Base-by-base conservation (phyloP, 2,888 invertebrate genomes). In the Mellilla xanthometata region DNA sequence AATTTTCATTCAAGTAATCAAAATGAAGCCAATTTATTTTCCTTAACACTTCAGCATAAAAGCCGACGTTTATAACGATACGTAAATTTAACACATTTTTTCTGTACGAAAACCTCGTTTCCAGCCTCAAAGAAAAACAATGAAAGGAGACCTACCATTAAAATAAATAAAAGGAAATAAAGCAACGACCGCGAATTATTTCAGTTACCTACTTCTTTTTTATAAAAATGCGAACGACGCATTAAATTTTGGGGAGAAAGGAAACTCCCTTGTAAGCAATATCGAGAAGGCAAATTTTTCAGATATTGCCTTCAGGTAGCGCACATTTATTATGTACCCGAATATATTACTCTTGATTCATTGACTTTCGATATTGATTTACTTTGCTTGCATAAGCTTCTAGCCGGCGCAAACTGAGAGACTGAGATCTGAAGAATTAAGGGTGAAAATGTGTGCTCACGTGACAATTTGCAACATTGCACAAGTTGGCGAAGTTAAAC, bases 271-370 rank as follows among this genome's bases (percentile, higher is more conserved):
- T 88, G 88, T 89, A 89, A 89, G 89, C 89, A 88, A 89, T 88
- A 88, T 88, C 86, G 88, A 87, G 83, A 78, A 88, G 88, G 89
- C 87, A 89, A 89, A 89, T 88, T 89, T 89, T 89, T 89, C 88
- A 89, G 89, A 89, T 89, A 89, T 89, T 89, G 88, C 88, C 82
- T 89, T 86, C 89, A 89, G 89, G 89, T 89, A 89, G 89, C 81
- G 86, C 86, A 88, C 89, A 89, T 89, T 89, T 89, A 89, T 89
- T 89, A 89, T 89, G 88, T 89, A 89, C 89, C 89, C 89, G 87
- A 88, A 89, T 89, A 89, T 89, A 89, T 89, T 89, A 88, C 87
- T 87, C 88, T 81, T 89, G 89, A 89, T 89, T 89, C 89, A 89
- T 88, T 89, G 89, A 89, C 88, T 88, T 89, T 85, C 75, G 74